Conservation (phyloP, 2,797 vertebrate genomes). For the Sarcophilus harrisii region DNA sequence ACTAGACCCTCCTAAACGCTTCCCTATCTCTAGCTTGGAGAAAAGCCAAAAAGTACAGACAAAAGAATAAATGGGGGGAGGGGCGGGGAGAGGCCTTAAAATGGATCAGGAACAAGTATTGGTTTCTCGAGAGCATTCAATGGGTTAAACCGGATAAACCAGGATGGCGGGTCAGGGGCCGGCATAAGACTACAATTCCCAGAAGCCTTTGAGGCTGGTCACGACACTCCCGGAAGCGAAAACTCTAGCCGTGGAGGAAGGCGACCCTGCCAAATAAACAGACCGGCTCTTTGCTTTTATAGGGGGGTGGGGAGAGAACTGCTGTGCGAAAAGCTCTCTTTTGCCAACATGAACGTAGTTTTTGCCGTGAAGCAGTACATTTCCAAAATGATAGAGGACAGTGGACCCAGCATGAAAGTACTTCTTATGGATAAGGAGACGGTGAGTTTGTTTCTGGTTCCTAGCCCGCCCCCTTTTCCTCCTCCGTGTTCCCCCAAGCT, state of each 20-base stretch:
- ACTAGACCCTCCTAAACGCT: not conserved
- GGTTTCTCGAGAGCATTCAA: not conserved
- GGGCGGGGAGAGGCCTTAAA: not conserved
- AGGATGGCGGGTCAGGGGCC: fast-evolving
- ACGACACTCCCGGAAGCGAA: slow-evolving; percentile 74
- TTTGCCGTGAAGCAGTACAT: slow-evolving; percentile 96
- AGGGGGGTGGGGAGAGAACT: slow-evolving; percentile 20
- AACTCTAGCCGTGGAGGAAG: slow-evolving; percentile 48
- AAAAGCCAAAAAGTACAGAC: not conserved
- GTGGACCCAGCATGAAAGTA: slow-evolving; percentile 97
- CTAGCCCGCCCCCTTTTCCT: not conserved
- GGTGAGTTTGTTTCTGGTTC: slow-evolving; percentile 85
- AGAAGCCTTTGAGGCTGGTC: not conserved
- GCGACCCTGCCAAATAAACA: slow-evolving; percentile 24
- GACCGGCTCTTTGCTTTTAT: slow-evolving; percentile 28
- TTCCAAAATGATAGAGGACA: slow-evolving; percentile 97
- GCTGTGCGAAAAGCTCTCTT: not conserved
- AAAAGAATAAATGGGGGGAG: not conserved
- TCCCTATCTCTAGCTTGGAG: fast-evolving
- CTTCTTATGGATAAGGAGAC: slow-evolving; percentile 97
- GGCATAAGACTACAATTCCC: slow-evolving; percentile 77
- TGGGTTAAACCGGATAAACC: fast-evolving
- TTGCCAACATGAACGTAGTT: slow-evolving; percentile 93
- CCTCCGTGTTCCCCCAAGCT: not conserved
- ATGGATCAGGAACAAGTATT: not conserved